These are phyloP conservation scores for Orthosia gothica DNA, from an alignment of 2,888 invertebrate species.

Conservation along the genomic window DNA sequence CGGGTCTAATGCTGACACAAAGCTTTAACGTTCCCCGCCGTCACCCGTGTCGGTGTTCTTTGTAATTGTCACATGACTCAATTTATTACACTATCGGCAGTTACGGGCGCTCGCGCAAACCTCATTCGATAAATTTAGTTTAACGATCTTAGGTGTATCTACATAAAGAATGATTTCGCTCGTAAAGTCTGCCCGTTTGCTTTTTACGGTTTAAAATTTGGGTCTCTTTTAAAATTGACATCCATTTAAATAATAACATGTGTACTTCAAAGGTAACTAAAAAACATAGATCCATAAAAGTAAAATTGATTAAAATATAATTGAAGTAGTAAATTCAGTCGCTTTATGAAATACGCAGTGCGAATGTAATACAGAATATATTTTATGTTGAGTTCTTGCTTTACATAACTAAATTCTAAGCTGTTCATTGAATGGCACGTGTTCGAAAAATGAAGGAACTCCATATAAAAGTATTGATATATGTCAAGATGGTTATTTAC, in stretches of 20 bases:
- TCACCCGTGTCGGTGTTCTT: not conserved
- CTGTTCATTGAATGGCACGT: no score
- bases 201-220: not conserved
- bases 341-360: no score
- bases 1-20: no score
- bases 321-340: no score
- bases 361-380: no score
- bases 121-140: constrained; percentile 1
- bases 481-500: no score
- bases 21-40: not conserved
- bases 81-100: not conserved
- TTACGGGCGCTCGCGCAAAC: not conserved
- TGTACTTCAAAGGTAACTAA: no score
- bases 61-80: not conserved
- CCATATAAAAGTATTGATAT: no score
- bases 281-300: not conserved
- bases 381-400: no score
- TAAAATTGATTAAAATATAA: not conserved
- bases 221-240: not conserved
- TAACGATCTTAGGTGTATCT: not conserved
- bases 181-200: not conserved
- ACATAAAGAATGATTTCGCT: constrained; percentile 8
- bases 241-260: not conserved
- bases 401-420: no score
- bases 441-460: no score